A percentile compares a stretch with the other conserved stretches of the same genome.
phyloP scores from a whole-genome alignment of 2,888 invertebrate genomes.

The Tribolium freemani region DNA sequence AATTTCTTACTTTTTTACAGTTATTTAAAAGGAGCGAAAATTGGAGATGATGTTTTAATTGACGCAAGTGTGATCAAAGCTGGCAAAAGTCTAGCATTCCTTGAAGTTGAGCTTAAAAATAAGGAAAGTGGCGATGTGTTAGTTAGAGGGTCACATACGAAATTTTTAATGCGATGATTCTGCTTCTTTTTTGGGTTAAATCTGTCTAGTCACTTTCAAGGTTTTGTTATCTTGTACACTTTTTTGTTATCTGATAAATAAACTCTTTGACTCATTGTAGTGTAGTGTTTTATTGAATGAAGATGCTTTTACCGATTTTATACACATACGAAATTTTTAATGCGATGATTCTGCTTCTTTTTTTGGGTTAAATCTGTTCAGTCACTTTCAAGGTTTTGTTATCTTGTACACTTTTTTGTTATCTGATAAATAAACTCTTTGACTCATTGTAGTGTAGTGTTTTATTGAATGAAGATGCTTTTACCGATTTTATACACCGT shows the following conservation, averaged over 20 bases:
- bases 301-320: slow-evolving; percentile 12
- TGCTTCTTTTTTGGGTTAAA: not conserved
- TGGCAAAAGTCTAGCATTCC: slow-evolving; percentile 86
- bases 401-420: not conserved
- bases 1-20: slow-evolving; percentile 69
- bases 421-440: not conserved
- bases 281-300: not conserved
- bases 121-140: slow-evolving; percentile 81
- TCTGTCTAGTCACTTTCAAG: not conserved
- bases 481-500: slow-evolving; percentile 11
- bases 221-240: not conserved
- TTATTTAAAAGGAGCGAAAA: slow-evolving; percentile 81
- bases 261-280: not conserved
- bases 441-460: not conserved
- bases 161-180: slow-evolving; percentile 69
- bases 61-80: slow-evolving; percentile 83
- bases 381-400: not conserved
- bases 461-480: slow-evolving; percentile 5
- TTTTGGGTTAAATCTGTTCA: not conserved
- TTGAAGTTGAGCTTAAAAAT: slow-evolving; percentile 83
- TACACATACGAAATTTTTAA: too few species aligned
- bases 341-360: too few species aligned
- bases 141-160: slow-evolving; percentile 89
- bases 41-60: slow-evolving; percentile 84
- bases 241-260: not conserved